Conservation (phyloP, 2,888 invertebrate genomes). For the Sesia bembeciformis region DNA sequence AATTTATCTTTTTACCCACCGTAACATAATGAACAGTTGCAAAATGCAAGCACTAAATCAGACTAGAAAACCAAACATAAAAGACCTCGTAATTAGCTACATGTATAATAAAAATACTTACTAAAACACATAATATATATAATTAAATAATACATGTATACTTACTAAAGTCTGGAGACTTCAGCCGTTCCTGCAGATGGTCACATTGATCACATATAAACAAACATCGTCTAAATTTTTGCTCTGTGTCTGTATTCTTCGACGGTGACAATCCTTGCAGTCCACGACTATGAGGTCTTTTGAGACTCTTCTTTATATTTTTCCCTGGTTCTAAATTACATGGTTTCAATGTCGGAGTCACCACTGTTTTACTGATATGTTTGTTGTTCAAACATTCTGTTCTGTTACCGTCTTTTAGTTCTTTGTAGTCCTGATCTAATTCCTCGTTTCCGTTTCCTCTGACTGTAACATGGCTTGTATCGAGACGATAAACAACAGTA, state of each 20-base stretch:
- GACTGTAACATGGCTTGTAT: conserved; percentile 33
- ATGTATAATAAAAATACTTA: too few species aligned
- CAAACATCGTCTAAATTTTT: conserved; percentile 30
- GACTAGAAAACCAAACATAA: too few species aligned
- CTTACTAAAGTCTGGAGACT: conserved; percentile 39
- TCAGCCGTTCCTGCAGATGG: background rate
- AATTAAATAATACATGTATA: conserved; percentile 5
- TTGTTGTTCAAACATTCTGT: background rate
- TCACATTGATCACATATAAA: conserved; percentile 21
- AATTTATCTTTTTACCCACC: too few species aligned
- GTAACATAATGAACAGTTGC: too few species aligned
- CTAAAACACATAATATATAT: too few species aligned
- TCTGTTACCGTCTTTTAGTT: conserved; percentile 26
- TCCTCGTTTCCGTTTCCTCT: conserved; percentile 21
- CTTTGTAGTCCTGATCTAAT: conserved; percentile 30
- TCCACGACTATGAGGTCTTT: conserved; percentile 53
- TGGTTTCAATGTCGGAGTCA: conserved; percentile 28
- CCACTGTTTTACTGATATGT: conserved; percentile 3
- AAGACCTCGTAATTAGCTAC: too few species aligned
- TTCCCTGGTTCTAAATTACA: conserved; percentile 27
- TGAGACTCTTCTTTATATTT: conserved; percentile 54
- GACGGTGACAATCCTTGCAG: conserved; percentile 40
- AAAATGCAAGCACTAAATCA: too few species aligned
- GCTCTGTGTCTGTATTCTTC: conserved; percentile 20
- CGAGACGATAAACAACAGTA: conserved; percentile 14